A percentile compares a stretch with the other conserved stretches of the same genome.
Conservation (phyloP, 2,797 vertebrate species). For the Chromobotia macracanthus region DNA sequence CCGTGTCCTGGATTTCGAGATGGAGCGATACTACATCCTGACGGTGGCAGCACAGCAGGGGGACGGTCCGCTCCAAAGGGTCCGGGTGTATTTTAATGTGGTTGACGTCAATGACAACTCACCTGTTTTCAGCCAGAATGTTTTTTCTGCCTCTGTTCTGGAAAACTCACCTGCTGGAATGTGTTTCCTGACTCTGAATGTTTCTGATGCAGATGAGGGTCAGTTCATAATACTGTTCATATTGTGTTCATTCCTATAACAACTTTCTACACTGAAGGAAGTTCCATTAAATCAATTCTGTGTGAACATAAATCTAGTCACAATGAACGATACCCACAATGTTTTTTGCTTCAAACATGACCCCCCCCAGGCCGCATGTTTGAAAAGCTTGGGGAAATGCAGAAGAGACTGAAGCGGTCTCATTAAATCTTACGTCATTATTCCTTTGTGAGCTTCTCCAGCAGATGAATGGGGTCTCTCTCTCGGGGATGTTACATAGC, state of each 20-base stretch:
- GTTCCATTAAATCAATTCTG: not conserved
- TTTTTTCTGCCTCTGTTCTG: conserved; percentile 64
- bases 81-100: conserved; percentile 80
- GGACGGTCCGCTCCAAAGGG: conserved; percentile 64
- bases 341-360: conserved; percentile 20
- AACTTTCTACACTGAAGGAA: not conserved
- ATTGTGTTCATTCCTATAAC: not conserved
- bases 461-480: conserved; percentile 52
- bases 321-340: not conserved
- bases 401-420: conserved; percentile 30
- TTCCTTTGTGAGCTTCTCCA: conserved; percentile 39
- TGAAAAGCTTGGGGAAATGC: conserved; percentile 37
- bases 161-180: conserved; percentile 68
- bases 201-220: conserved; percentile 79
- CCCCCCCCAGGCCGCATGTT: conserved; percentile 15
- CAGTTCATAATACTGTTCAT: not conserved
- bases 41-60: conserved; percentile 67
- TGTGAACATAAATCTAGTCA: not conserved
- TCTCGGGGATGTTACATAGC: conserved; percentile 37
- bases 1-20: conserved; percentile 78
- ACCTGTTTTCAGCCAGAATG: conserved; percentile 70
- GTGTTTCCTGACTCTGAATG: conserved; percentile 74
- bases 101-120: conserved; percentile 80
- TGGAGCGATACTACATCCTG: conserved; percentile 74
- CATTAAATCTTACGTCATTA: conserved; percentile 60